phyloP scores from a whole-genome alignment of 2,888 invertebrate species.

The Griposia aprilina region DNA sequence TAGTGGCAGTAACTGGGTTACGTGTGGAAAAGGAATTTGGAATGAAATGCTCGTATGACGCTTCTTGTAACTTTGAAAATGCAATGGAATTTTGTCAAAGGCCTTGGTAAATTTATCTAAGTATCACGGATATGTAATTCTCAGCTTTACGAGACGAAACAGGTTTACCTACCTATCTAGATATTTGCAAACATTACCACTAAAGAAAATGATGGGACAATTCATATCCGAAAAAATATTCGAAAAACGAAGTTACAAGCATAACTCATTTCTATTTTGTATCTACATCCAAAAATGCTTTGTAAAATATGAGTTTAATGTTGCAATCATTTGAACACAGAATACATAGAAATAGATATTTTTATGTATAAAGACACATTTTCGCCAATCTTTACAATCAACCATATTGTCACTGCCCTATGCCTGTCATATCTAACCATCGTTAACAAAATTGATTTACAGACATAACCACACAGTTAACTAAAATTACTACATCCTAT shows the following conservation, averaged over 20 bases:
- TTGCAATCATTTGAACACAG: not conserved
- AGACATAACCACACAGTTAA: constrained; percentile 22
- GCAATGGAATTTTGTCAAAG: not conserved
- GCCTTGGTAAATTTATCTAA: not conserved
- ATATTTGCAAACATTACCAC: not conserved
- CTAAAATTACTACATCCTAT: constrained; percentile 48
- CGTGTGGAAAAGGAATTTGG: not conserved
- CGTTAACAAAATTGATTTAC: constrained; percentile 54
- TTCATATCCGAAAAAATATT: not conserved
- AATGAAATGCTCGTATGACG: not conserved
- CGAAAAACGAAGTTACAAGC: too few relatives aligned
- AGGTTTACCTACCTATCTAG: not conserved
- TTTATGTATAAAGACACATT: not conserved
- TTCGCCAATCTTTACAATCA: constrained; percentile 11
- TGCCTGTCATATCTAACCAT: constrained; percentile 24
- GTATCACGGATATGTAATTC: not conserved
- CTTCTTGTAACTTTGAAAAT: not conserved
- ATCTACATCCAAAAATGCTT: not conserved
- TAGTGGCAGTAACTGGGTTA: constrained; percentile 33
- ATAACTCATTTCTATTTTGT: too few relatives aligned
- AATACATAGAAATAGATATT: not conserved
- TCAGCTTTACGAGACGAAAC: not conserved
- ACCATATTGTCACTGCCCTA: constrained; percentile 8
- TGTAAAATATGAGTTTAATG: not conserved
- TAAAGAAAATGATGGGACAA: not conserved